Evolutionary conservation across 2,797 vertebrate species (phyloP).

Genomic region (Oceanodroma leucorhoa): DNA sequence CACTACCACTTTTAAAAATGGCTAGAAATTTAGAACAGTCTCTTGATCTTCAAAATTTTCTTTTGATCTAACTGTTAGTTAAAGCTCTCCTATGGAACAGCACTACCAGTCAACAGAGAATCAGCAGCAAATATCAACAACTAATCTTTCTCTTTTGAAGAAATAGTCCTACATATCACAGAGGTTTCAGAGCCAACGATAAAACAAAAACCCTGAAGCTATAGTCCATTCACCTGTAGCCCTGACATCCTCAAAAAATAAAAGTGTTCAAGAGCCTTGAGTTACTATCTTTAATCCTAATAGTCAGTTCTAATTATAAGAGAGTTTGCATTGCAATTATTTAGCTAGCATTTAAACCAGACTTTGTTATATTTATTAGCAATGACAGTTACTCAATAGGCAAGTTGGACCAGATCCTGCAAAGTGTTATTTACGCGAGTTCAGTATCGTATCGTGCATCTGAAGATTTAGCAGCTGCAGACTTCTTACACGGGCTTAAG

Average conservation of each 20-base stretch:
- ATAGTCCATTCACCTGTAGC: constrained; percentile 49
- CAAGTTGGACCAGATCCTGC: neutral
- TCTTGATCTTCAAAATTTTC: constrained; percentile 60
- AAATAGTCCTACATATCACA: constrained; percentile 55
- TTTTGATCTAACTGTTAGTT: constrained; percentile 66
- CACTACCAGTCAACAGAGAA: constrained; percentile 48
- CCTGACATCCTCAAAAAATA: constrained; percentile 38
- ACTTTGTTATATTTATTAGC: neutral
- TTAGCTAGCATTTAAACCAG: neutral
- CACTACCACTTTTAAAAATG: constrained; percentile 20
- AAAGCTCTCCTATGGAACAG: constrained; percentile 44
- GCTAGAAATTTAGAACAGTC: constrained; percentile 50
- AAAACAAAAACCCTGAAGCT: constrained; percentile 63
- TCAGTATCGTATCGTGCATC: neutral
- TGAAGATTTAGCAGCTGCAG: neutral
- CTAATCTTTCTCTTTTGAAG: constrained; percentile 70
- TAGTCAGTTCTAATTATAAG: constrained; percentile 21
- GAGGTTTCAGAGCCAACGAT: constrained; percentile 58
- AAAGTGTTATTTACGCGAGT: neutral
- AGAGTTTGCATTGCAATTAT: neutral
- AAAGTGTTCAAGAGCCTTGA: constrained; percentile 10
- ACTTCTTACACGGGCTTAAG: neutral
- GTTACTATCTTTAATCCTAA: constrained; percentile 33
- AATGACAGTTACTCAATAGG: neutral
- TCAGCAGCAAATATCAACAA: constrained; percentile 66